Percentiles rank a stretch among this genome's conserved stretches.
Evolutionary conservation across 2,113 vertebrate genomes (phyloP).

Genomic region (Micronycteris hirsuta): DNA sequence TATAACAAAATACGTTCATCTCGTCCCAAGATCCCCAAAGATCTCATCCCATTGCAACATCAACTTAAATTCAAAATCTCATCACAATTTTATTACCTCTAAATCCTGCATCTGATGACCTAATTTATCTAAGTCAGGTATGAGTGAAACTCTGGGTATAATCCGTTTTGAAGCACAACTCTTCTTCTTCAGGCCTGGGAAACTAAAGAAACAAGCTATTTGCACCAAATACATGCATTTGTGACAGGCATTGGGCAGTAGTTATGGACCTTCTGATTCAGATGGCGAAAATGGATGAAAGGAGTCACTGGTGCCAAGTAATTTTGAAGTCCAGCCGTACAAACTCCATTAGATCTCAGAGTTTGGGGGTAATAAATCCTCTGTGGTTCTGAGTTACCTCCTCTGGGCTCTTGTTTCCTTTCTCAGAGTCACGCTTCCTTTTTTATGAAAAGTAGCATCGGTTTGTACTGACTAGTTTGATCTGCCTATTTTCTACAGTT

Average conservation of each 20-base stretch:
- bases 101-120: not conserved
- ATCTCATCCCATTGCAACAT: not conserved
- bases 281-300: not conserved
- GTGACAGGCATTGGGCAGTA: not conserved
- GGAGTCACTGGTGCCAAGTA: not conserved
- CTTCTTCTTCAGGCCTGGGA: not conserved
- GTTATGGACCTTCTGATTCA: not conserved
- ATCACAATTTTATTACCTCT: not conserved
- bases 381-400: not conserved
- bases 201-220: not conserved
- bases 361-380: not conserved
- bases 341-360: not conserved
- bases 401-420: not conserved
- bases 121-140: not conserved
- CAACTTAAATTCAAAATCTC: not conserved
- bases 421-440: not conserved
- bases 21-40: not conserved
- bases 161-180: not conserved
- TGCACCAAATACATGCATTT: not conserved
- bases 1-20: not conserved
- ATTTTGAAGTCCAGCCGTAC: not conserved
- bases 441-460: not conserved
- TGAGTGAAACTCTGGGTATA: not conserved
- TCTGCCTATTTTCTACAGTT: not conserved
- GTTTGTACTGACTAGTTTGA: not conserved